A percentile compares a stretch with the other conserved stretches of the same genome.
These are phyloP conservation scores for Tuta absoluta DNA, from an alignment of 2,888 invertebrate genomes.

Conservation along the genomic window DNA sequence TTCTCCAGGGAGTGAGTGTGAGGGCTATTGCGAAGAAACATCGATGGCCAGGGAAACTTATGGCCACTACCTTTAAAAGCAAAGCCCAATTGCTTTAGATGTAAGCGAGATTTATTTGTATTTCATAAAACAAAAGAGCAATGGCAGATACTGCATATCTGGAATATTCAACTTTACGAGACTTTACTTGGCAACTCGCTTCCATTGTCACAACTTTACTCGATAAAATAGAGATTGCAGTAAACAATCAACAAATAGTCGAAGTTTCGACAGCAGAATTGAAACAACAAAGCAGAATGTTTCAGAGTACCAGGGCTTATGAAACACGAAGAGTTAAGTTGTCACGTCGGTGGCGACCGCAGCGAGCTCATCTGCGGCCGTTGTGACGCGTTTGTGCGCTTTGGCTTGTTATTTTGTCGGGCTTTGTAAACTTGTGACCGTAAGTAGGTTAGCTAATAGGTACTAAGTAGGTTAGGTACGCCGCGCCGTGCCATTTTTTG, in stretches of 20 bases:
- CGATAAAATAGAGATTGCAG: conserved; percentile 2
- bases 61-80: conserved; percentile 22
- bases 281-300: conserved; percentile 14
- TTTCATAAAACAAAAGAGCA: conserved; percentile 3
- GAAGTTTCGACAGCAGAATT: conserved; percentile 4
- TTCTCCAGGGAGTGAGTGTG: conserved; percentile 10
- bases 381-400: conserved; percentile 10
- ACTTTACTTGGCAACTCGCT: neutral
- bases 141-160: neutral
- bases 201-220: neutral
- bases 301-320: conserved; percentile 21
- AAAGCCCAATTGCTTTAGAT: conserved; percentile 15
- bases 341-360: conserved; percentile 21
- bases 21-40: conserved; percentile 22
- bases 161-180: neutral
- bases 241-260: conserved; percentile 11
- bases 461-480: neutral
- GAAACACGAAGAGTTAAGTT: conserved; percentile 16
- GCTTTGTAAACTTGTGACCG: neutral
- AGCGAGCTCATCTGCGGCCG: conserved; percentile 20
- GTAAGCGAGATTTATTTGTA: conserved; percentile 15
- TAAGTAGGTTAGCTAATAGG: neutral
- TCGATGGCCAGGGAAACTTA: conserved; percentile 17
- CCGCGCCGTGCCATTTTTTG: too few species aligned
- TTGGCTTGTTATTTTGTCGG: conserved; percentile 1